Percentiles rank a stretch among this genome's conserved stretches.
Evolutionary conservation across 1,140 invertebrate species (phyloP).

Genomic region (Anadara kagoshimensis): DNA sequence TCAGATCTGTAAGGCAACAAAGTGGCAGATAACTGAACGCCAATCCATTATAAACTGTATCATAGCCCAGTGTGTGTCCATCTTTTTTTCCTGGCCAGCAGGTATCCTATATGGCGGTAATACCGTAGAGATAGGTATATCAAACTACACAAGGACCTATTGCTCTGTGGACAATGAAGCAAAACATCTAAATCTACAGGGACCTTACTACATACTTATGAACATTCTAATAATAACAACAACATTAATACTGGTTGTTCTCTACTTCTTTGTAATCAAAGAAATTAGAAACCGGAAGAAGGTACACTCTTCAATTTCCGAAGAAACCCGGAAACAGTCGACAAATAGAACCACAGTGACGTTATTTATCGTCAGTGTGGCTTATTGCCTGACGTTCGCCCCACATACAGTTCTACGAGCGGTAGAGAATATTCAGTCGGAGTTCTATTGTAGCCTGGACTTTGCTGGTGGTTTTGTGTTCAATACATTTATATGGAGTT

Average conservation of each 20-base stretch:
- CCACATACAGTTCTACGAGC: constrained; percentile 7
- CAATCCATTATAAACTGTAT: constrained; percentile 2
- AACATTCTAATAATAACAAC: background rate
- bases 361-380: constrained; percentile 1
- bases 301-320: background rate
- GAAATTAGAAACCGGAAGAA: constrained; percentile 4
- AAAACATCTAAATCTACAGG: background rate
- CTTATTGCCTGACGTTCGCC: constrained; percentile 1
- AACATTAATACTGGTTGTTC: background rate
- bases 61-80: background rate
- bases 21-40: background rate
- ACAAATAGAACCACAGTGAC: constrained; percentile 6
- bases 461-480: background rate
- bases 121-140: constrained; percentile 2
- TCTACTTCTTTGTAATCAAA: constrained; percentile 4
- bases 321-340: background rate
- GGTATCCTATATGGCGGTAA: constrained; percentile 14
- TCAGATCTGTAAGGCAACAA: constrained; percentile 11
- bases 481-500: constrained; percentile 2
- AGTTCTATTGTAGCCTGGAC: constrained; percentile 8
- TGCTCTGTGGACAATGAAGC: constrained; percentile 1
- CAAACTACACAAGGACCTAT: background rate
- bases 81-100: constrained; percentile 8
- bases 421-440: background rate
- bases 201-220: background rate